phyloP scores from a whole-genome alignment of 2,888 invertebrate species.

The Agrochola lychnidis region DNA sequence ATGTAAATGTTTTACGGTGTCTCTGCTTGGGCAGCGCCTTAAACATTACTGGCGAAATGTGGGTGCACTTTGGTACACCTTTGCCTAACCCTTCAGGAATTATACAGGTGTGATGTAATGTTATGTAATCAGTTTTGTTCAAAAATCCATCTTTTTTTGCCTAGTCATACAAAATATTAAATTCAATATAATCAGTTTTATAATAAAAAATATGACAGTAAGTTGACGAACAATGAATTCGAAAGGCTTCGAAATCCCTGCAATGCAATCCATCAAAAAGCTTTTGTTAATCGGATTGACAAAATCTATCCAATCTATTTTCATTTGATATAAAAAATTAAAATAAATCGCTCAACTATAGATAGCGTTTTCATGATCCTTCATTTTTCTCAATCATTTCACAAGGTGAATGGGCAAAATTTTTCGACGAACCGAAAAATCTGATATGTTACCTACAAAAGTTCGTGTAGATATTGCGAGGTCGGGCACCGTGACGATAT shows the following conservation, averaged over 20 bases:
- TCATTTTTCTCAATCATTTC: slow-evolving; percentile 26
- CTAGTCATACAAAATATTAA: slow-evolving; percentile 12
- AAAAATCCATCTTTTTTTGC: slow-evolving; percentile 2
- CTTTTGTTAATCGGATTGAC: slow-evolving; percentile 56
- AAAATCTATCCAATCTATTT: slow-evolving; percentile 56
- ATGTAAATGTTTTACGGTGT: too few species aligned
- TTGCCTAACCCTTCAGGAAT: neutral
- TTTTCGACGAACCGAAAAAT: slow-evolving; percentile 34
- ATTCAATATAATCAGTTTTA: slow-evolving; percentile 6
- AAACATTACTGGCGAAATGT: too few species aligned
- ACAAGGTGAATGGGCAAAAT: slow-evolving; percentile 12
- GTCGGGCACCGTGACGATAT: slow-evolving; percentile 42
- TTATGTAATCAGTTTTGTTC: neutral
- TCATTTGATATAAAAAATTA: slow-evolving; percentile 51
- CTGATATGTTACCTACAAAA: slow-evolving; percentile 17
- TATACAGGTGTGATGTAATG: neutral
- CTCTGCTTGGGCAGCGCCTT: too few species aligned
- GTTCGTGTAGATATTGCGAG: slow-evolving; percentile 12
- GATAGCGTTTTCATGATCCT: slow-evolving; percentile 14
- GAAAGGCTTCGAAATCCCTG: slow-evolving; percentile 32
- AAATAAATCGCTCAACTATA: slow-evolving; percentile 41
- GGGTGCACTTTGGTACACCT: neutral
- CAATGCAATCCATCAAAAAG: slow-evolving; percentile 58
- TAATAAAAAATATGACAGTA: slow-evolving; percentile 18
- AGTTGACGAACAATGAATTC: slow-evolving; percentile 34